Base-by-base conservation (phyloP, 2,113 vertebrate species). In the Toxotes chatareus region DNA sequence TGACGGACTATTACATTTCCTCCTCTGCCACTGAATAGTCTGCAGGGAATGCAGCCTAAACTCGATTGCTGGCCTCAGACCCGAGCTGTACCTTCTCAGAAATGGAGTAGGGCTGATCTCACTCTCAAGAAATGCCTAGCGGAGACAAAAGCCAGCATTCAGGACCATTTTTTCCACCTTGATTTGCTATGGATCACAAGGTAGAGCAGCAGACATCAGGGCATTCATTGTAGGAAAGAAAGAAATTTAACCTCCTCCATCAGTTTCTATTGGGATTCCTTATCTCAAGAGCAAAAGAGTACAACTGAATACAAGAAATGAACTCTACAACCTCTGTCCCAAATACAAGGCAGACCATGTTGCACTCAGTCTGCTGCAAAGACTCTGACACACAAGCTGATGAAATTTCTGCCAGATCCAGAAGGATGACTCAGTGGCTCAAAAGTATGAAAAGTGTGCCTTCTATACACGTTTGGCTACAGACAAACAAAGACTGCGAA, bases 101-200 rank as follows among this genome's bases (percentile, higher is more conserved):
- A 88, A 88, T 40, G 34, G 53, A 67, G 68, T 27, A 34, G 49
- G 73, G 60, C 85, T 92, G 88, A 93, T 79, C 89, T 92, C 88
- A 90, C 76, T 82, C 76, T 51, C 14, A 31, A 93, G 82, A 87
- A 89, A 92, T 80, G 70, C 84, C 82, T 62, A 0, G 49, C 3
- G 9, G 46, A 92, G 84, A 92, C 89, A 91, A 93, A 91, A 83
- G 88, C 53, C 80, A 78, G 80, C 79, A 82, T 89, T 91, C 86
- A 91, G 32, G 40, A 51, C 40, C 47, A 9, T 46, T 80, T 85
- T 76, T 81, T 79, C 73, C 62, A 88, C 82, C 87, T 93, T 85
- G 57, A 57, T 82, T 86, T 74, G 66, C 40, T 69, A 38, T 71
- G 84, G 72, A 74, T 91, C 80, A 85, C 70, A 61, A 49, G 76